Evolutionary conservation across 2,888 invertebrate genomes (phyloP).

Genomic region (Catocala fraxini): DNA sequence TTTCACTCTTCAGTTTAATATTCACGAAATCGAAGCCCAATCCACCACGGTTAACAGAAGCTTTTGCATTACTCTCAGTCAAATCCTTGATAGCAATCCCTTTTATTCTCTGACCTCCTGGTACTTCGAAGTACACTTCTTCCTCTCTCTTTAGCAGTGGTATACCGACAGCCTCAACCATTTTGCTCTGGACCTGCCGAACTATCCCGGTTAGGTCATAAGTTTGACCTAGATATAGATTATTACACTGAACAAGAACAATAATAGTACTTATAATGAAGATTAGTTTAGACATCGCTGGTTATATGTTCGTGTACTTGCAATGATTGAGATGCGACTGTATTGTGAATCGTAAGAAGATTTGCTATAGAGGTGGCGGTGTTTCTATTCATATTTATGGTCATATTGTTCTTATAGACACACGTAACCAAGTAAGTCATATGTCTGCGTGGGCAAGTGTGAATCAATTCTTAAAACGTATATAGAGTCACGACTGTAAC

Average conservation of each 20-base stretch:
- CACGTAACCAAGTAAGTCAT: too few relatives aligned
- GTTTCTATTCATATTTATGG: too few relatives aligned
- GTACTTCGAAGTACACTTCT: constrained; percentile 62
- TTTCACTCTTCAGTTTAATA: constrained; percentile 73
- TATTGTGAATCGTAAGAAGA: too few relatives aligned
- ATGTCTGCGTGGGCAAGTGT: too few relatives aligned
- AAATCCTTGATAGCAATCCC: constrained; percentile 52
- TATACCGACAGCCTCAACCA: constrained; percentile 52
- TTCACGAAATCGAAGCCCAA: constrained; percentile 68
- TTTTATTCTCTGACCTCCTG: constrained; percentile 64
- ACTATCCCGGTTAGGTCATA: constrained; percentile 61
- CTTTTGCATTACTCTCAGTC: constrained; percentile 63
- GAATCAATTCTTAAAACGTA: too few relatives aligned
- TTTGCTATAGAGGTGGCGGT: too few relatives aligned
- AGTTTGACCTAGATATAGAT: constrained; percentile 64
- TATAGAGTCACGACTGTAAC: too few relatives aligned
- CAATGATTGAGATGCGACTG: too few relatives aligned
- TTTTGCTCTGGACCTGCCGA: constrained; percentile 60
- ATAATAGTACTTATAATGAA: constrained; percentile 22
- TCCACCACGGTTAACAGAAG: constrained; percentile 71
- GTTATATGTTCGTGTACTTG: too few relatives aligned
- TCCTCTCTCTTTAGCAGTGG: constrained; percentile 61
- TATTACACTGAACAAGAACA: constrained; percentile 42
- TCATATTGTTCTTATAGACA: too few relatives aligned
- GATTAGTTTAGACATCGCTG: constrained; percentile 40